These are phyloP conservation scores for Nothobranchius kuhntae DNA, from an alignment of 2,113 vertebrate species.

Conservation along the genomic window DNA sequence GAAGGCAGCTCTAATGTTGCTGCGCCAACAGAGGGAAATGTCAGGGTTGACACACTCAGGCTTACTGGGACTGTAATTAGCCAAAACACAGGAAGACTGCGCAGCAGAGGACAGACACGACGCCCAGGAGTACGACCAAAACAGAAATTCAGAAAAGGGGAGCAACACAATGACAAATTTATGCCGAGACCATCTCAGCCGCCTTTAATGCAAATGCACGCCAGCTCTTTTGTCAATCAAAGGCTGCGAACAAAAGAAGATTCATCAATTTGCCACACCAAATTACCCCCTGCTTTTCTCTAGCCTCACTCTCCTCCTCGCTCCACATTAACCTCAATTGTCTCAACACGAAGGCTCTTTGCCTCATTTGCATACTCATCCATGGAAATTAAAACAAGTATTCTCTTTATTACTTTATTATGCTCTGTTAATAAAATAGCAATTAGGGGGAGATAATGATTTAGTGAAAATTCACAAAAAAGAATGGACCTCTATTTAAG, in stretches of 20 bases:
- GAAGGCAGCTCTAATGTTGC: slow-evolving; percentile 42
- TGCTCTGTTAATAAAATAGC: slow-evolving; percentile 61
- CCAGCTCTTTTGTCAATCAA: slow-evolving; percentile 55
- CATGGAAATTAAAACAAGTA: slow-evolving; percentile 65
- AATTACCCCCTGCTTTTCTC: slow-evolving; percentile 52
- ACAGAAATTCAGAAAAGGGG: background rate
- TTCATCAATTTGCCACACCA: slow-evolving; percentile 66
- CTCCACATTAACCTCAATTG: slow-evolving; percentile 66
- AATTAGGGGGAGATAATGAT: slow-evolving; percentile 67
- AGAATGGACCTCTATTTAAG: slow-evolving; percentile 7
- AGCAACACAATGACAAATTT: slow-evolving; percentile 48
- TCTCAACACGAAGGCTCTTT: slow-evolving; percentile 56
- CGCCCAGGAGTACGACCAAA: slow-evolving; percentile 5
- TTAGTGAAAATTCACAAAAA: slow-evolving; percentile 18
- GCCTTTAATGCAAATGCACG: slow-evolving; percentile 29
- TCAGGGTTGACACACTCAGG: slow-evolving; percentile 44
- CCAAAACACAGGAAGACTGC: slow-evolving; percentile 39
- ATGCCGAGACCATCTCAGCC: slow-evolving; percentile 13
- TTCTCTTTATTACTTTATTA: slow-evolving; percentile 62
- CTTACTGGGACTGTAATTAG: slow-evolving; percentile 54
- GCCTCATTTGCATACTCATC: slow-evolving; percentile 69
- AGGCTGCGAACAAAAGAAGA: slow-evolving; percentile 54
- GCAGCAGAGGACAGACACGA: slow-evolving; percentile 9
- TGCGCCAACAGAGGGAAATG: slow-evolving; percentile 54
- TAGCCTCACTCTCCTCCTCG: slow-evolving; percentile 40